Percentiles rank a stretch among this genome's conserved stretches.
These are phyloP conservation scores for Hirtodrosophila trivittata DNA, from an alignment of 2,888 invertebrate genomes.

Conservation along the genomic window DNA sequence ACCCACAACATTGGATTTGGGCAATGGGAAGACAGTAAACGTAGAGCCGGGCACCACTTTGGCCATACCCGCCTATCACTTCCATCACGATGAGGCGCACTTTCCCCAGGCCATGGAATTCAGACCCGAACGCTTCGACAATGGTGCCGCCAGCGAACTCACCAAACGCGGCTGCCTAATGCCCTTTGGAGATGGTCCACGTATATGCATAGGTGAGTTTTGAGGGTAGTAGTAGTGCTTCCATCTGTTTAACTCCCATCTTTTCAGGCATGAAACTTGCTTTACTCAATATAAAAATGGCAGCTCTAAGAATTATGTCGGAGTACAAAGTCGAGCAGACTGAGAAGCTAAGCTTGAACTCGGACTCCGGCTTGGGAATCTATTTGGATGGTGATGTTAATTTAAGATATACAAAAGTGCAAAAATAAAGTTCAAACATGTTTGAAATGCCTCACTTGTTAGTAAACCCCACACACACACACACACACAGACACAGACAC, in stretches of 20 bases:
- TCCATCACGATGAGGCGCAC: conserved; percentile 73
- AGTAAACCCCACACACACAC: not conserved
- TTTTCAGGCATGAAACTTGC: conserved; percentile 62
- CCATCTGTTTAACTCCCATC: not conserved
- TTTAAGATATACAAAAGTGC: conserved; percentile 59
- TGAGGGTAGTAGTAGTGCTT: not conserved
- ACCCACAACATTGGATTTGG: conserved; percentile 57
- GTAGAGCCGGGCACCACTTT: conserved; percentile 74
- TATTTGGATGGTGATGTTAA: conserved; percentile 59
- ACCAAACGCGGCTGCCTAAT: conserved; percentile 75
- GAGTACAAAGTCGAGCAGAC: conserved; percentile 58
- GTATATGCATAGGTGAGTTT: conserved; percentile 78
- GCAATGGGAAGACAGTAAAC: conserved; percentile 43
- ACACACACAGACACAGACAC: not conserved
- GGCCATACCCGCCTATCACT: conserved; percentile 75
- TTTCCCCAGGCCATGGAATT: conserved; percentile 66
- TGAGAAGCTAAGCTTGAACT: conserved; percentile 41
- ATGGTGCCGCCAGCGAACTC: conserved; percentile 55
- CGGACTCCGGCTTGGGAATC: conserved; percentile 60
- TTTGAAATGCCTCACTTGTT: conserved; percentile 4
- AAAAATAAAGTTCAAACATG: conserved; percentile 37
- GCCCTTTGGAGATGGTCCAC: conserved; percentile 81
- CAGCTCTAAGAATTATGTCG: conserved; percentile 56
- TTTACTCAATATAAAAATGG: conserved; percentile 59
- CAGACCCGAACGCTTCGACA: conserved; percentile 79